Percentiles rank a stretch among this genome's conserved stretches.
phyloP scores from a whole-genome alignment of 1,140 invertebrate species.

The Atta texana region DNA sequence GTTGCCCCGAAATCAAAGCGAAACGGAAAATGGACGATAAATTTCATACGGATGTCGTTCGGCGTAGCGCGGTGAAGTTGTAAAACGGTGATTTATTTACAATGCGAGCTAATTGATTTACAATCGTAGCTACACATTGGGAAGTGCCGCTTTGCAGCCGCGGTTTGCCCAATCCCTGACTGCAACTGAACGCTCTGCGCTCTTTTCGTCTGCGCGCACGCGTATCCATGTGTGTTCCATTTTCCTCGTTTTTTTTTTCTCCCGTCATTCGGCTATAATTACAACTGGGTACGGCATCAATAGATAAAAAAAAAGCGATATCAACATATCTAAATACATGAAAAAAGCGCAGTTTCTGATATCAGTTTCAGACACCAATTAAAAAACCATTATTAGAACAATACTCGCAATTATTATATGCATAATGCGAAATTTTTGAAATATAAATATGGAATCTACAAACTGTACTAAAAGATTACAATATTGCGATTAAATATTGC shows the following conservation, averaged over 20 bases:
- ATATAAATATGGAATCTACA: background rate
- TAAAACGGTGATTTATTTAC: conserved; percentile 86
- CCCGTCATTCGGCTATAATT: conserved; percentile 23
- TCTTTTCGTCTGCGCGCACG: background rate
- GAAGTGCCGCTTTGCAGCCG: conserved; percentile 67
- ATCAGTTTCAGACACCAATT: background rate
- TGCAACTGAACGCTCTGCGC: conserved; percentile 1
- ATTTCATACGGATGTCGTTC: conserved; percentile 83
- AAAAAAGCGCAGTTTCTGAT: background rate
- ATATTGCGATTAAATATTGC: conserved; percentile 1
- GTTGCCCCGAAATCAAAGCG: conserved; percentile 68
- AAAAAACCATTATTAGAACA: background rate
- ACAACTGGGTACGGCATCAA: conserved; percentile 19
- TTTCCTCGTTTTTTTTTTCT: background rate
- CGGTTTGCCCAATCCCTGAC: conserved; percentile 36
- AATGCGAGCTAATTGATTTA: conserved; percentile 85
- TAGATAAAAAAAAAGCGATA: background rate
- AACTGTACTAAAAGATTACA: background rate
- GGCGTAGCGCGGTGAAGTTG: conserved; percentile 78
- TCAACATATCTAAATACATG: conserved; percentile 28
- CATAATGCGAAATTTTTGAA: background rate
- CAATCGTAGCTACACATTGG: conserved; percentile 76
- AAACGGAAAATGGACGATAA: conserved; percentile 82
- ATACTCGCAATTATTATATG: background rate
- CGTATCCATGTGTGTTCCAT: background rate